These are phyloP conservation scores for Alviniconcha strummeri DNA, from an alignment of 2,888 invertebrate genomes.

Conservation along the genomic window DNA sequence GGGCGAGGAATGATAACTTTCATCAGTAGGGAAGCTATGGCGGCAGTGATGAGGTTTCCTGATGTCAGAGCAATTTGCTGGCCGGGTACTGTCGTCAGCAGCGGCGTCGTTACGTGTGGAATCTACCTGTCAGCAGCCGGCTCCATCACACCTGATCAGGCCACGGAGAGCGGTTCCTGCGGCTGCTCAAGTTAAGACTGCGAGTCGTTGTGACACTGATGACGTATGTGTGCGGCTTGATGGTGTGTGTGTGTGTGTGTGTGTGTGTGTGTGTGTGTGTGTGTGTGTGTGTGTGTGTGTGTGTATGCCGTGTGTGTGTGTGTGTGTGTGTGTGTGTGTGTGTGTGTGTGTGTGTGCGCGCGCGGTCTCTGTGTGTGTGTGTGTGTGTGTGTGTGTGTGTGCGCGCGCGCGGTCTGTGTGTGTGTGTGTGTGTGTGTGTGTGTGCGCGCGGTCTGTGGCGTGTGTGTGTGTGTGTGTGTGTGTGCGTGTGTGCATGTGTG, in stretches of 20 bases:
- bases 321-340: slow-evolving; percentile 10
- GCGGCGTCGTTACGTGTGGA: background rate
- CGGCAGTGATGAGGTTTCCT: slow-evolving; percentile 21
- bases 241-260: background rate
- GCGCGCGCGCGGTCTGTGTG: too few relatives aligned
- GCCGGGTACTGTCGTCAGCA: slow-evolving; percentile 19
- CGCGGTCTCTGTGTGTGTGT: background rate
- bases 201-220: background rate
- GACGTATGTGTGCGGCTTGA: background rate
- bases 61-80: slow-evolving; percentile 23
- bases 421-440: too few relatives aligned
- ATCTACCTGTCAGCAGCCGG: slow-evolving; percentile 21
- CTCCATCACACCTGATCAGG: background rate
- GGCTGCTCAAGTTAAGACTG: too few relatives aligned
- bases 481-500: too few relatives aligned
- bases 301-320: background rate
- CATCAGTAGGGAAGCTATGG: background rate
- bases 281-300: background rate
- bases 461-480: background rate
- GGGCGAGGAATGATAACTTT: slow-evolving; percentile 4
- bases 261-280: background rate
- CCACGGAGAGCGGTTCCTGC: too few relatives aligned
- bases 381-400: background rate
- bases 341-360: background rate
- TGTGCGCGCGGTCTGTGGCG: background rate